Base-by-base conservation (phyloP, 2,888 invertebrate species). In the Agonopterix heracliana region DNA sequence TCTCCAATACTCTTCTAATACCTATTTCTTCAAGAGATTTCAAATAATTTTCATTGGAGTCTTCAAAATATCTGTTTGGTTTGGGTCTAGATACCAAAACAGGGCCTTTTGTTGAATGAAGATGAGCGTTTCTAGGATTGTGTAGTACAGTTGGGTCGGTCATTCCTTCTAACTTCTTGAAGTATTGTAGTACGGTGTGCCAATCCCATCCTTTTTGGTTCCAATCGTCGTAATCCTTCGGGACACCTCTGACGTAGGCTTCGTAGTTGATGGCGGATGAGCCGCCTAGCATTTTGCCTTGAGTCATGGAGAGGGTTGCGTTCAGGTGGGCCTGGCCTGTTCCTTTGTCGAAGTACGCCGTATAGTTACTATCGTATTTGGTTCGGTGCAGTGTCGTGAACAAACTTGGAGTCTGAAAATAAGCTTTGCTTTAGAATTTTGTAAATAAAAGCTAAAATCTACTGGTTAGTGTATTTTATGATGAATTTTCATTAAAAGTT, bases 241-340 rank as follows among this genome's bases (percentile, higher is more conserved):
- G 66, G 2, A 59, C 61, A 9, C 72, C 72, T 45, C 72, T 57
- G 3, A 64, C 49, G 43, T 73, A 71, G 9, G 70, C 50, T 47
- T 68, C 63, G 34, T 63, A 69, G 54, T 73, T 73, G 36, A 54
- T 60, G 1, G 68, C 64, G 0, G 72, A 71, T 1, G 61, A 63
- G 1, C 71, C 72, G n/a, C 72, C 72, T 3, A 73, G 59, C 62
- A 67, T 63, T 54, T 69, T 71, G 1, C 72, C 72, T 14, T 65
- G 57, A 2, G 64, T 59, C 59, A 69, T 51, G 40, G 53, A 64
- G 14, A 66, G 36, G 4, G 53, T 52, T 13, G 68, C 54, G 0
- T 55, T 55, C 2, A 54, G 50, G 46, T 71, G 71, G 7, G 56
- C 41, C 34, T 56, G 54, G 1, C 71, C 71, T 34, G 56, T 58